These are phyloP conservation scores for Dryobates pubescens DNA, from an alignment of 2,797 vertebrate genomes.

Conservation along the genomic window DNA sequence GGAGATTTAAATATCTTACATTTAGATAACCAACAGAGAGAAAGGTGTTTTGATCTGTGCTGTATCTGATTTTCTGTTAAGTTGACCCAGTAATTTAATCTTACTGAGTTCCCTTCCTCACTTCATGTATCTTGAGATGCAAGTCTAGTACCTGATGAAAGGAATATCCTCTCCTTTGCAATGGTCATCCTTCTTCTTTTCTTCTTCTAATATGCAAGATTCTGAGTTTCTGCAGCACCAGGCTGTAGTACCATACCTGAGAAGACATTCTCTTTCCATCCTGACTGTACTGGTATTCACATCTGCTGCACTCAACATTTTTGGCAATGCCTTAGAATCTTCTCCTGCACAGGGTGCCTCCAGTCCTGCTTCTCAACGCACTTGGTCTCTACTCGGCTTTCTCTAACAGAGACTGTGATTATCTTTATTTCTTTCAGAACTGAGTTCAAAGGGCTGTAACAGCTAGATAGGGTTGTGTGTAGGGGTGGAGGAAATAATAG, in stretches of 20 bases:
- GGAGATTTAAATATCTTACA: background rate
- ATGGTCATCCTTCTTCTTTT: background rate
- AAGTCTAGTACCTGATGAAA: background rate
- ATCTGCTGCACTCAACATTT: rapidly evolving
- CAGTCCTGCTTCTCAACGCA: background rate
- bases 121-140: background rate
- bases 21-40: background rate
- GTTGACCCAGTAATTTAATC: background rate
- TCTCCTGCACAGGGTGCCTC: background rate
- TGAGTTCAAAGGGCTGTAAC: background rate
- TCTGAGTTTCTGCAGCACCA: background rate
- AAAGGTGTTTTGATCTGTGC: background rate
- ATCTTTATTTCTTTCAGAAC: background rate
- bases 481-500: background rate
- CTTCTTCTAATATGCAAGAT: background rate
- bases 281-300: too few relatives aligned
- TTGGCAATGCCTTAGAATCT: background rate
- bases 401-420: background rate
- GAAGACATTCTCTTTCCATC: background rate
- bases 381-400: background rate
- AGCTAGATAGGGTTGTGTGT: background rate
- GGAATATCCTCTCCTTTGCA: background rate
- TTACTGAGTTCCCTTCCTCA: background rate
- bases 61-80: background rate
- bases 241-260: background rate